Conservation (phyloP, 2,113 vertebrate species). For the Probosciger aterrimus region DNA sequence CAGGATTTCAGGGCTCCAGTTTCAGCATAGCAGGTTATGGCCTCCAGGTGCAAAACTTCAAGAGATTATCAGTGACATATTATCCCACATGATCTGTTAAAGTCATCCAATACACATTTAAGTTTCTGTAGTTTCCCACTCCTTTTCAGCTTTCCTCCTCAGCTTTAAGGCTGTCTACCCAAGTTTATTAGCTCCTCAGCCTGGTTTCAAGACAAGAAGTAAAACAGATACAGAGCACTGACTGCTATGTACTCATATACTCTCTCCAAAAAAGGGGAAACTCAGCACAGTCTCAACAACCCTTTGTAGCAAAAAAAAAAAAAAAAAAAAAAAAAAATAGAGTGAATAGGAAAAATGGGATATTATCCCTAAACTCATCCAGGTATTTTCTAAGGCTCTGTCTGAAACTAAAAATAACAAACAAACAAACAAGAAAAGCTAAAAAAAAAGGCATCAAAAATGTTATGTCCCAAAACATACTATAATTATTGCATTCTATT, state of each 20-base stretch:
- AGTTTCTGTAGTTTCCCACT: neutral
- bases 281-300: neutral
- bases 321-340: no score
- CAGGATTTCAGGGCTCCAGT: neutral
- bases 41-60: neutral
- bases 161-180: neutral
- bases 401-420: neutral
- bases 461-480: neutral
- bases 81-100: neutral
- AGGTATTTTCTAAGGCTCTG: neutral
- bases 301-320: no score
- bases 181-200: neutral
- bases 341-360: neutral
- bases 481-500: neutral
- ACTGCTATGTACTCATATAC: neutral
- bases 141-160: neutral
- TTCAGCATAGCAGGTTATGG: neutral
- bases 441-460: neutral
- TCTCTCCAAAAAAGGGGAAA: neutral
- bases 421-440: neutral
- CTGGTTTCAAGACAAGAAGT: neutral
- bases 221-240: neutral
- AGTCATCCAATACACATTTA: neutral
- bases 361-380: neutral
- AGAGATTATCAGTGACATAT: neutral